Evolutionary conservation across 2,888 invertebrate species (phyloP).

Genomic region (Mimachlamys varia): DNA sequence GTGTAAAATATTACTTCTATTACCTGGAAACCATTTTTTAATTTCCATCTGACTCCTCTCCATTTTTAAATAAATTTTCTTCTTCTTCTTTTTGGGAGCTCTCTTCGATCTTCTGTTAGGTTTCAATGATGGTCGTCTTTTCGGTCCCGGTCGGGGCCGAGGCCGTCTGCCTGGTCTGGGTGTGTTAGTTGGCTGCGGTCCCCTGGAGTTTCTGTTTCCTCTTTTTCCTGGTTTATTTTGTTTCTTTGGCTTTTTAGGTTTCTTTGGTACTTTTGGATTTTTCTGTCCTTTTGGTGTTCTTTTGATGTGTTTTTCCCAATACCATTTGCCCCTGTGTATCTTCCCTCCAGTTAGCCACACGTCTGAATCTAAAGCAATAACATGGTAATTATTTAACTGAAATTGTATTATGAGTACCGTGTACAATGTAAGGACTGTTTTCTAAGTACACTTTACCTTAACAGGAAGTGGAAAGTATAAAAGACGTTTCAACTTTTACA

Average conservation of each 20-base stretch:
- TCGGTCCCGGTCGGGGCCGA: neutral
- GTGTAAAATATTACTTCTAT: neutral
- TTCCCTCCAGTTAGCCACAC: conserved; percentile 56
- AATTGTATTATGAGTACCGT: conserved; percentile 24
- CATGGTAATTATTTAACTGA: neutral
- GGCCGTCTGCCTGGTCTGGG: neutral
- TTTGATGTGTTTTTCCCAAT: conserved; percentile 50
- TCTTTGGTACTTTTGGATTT: conserved; percentile 5
- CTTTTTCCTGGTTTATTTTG: neutral
- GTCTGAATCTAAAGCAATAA: conserved; percentile 39
- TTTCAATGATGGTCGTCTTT: neutral
- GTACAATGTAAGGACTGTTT: neutral
- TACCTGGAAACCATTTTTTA: conserved; percentile 46
- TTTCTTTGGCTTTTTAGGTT: too few species aligned
- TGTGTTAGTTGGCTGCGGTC: conserved; percentile 38
- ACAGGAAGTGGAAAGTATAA: too few species aligned
- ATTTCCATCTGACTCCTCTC: conserved; percentile 36
- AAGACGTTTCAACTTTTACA: too few species aligned
- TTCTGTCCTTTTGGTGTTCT: neutral
- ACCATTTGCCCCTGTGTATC: conserved; percentile 51
- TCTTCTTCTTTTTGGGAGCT: conserved; percentile 39
- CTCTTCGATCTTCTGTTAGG: conserved; percentile 15
- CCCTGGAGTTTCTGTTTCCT: conserved; percentile 13
- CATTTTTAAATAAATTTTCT: neutral
- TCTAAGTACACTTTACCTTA: too few species aligned